phyloP scores from a whole-genome alignment of 2,113 vertebrate species.

The Lepidothrix coronata region DNA sequence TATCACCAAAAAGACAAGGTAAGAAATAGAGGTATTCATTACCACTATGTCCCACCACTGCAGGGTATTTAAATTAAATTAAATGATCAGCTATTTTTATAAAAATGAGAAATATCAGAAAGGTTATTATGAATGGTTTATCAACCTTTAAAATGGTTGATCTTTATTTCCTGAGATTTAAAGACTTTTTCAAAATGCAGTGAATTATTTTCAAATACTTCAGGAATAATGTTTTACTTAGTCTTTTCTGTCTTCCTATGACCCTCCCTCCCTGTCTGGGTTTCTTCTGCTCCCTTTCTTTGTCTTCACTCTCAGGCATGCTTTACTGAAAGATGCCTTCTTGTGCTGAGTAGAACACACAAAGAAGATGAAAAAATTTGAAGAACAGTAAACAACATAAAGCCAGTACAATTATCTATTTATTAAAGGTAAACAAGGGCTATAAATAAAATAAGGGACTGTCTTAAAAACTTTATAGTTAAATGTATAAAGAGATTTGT shows the following conservation, averaged over 20 bases:
- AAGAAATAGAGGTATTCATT: background rate
- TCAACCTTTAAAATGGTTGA: background rate
- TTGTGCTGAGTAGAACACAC: background rate
- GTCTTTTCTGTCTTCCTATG: background rate
- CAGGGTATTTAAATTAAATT: background rate
- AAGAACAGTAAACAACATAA: conserved; percentile 42
- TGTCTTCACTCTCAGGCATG: background rate
- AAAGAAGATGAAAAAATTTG: conserved; percentile 29
- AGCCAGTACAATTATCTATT: conserved; percentile 36
- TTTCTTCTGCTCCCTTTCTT: background rate
- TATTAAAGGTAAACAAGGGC: conserved; percentile 24
- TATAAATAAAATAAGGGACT: background rate
- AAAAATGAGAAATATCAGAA: background rate
- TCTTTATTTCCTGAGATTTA: background rate
- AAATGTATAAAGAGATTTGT: background rate
- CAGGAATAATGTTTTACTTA: background rate
- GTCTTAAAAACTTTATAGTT: background rate
- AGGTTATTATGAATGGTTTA: background rate
- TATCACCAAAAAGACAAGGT: background rate
- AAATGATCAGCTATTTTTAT: background rate
- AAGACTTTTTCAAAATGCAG: background rate
- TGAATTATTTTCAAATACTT: conserved; percentile 9
- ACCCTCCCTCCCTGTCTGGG: background rate
- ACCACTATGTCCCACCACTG: background rate
- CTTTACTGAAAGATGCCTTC: conserved; percentile 35